Conservation (phyloP, 2,888 invertebrate species). For the Mimumesa dahlbomi region DNA sequence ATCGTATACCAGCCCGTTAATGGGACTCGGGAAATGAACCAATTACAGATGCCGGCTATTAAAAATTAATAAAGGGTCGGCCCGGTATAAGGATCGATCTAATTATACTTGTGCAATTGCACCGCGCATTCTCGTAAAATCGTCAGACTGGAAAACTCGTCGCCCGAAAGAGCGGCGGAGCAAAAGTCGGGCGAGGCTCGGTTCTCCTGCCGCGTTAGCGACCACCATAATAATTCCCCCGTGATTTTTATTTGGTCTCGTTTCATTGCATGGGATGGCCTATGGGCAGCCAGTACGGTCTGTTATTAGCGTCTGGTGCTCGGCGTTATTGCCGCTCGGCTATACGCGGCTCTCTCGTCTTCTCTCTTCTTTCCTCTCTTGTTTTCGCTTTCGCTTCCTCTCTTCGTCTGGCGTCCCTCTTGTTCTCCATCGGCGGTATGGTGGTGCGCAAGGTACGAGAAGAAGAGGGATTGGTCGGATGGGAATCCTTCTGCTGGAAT, state of each 20-base stretch:
- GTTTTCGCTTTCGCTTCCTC: slow-evolving; percentile 22
- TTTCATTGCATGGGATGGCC: slow-evolving; percentile 79
- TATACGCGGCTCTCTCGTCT: slow-evolving; percentile 71
- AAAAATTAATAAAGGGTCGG: too few species aligned
- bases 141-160: slow-evolving; percentile 49
- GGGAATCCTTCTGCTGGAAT: slow-evolving; percentile 66
- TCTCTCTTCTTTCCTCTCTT: slow-evolving; percentile 27
- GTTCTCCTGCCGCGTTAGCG: slow-evolving; percentile 60
- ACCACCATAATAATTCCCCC: slow-evolving; percentile 80
- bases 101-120: slow-evolving; percentile 39
- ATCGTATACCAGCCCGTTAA: too few species aligned
- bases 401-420: slow-evolving; percentile 33
- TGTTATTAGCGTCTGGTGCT: slow-evolving; percentile 81
- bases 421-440: slow-evolving; percentile 63
- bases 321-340: slow-evolving; percentile 78
- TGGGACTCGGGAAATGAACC: too few species aligned
- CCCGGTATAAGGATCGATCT: slow-evolving; percentile 27
- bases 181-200: slow-evolving; percentile 49
- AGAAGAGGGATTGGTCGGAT: slow-evolving; percentile 74
- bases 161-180: slow-evolving; percentile 9
- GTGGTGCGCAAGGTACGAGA: slow-evolving; percentile 62
- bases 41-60: too few species aligned
- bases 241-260: slow-evolving; percentile 79
- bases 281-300: slow-evolving; percentile 79
- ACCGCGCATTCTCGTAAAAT: slow-evolving; percentile 57